A percentile compares a stretch with the other conserved stretches of the same genome.
Evolutionary conservation across 2,888 invertebrate species (phyloP).

Genomic region (Brachypterus glaber): DNA sequence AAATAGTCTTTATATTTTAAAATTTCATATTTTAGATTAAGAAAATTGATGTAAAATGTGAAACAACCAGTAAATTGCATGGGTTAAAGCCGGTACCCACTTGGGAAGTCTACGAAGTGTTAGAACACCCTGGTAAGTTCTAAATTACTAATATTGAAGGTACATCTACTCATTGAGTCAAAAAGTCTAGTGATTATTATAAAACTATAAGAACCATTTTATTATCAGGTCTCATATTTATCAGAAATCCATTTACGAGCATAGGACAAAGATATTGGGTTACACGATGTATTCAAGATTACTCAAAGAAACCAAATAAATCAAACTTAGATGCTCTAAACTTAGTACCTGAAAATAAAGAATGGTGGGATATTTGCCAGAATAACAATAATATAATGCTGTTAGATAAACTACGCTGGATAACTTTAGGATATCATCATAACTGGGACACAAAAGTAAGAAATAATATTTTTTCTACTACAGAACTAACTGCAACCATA

Average conservation of each 20-base stretch:
- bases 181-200: background rate
- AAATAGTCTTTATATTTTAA: too few relatives aligned
- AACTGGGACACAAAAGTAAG: slow-evolving; percentile 92
- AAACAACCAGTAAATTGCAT: slow-evolving; percentile 23
- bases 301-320: slow-evolving; percentile 63
- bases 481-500: too few relatives aligned
- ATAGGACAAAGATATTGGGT: slow-evolving; percentile 79
- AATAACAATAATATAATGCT: slow-evolving; percentile 29
- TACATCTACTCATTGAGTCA: background rate
- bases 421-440: slow-evolving; percentile 94
- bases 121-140: slow-evolving; percentile 48
- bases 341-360: slow-evolving; percentile 36
- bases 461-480: slow-evolving; percentile 24
- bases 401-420: slow-evolving; percentile 71
- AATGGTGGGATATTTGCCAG: slow-evolving; percentile 58
- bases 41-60: slow-evolving; percentile 19
- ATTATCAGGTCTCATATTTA: slow-evolving; percentile 59
- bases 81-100: slow-evolving; percentile 42
- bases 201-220: slow-evolving; percentile 15
- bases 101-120: slow-evolving; percentile 57
- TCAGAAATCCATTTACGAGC: slow-evolving; percentile 73
- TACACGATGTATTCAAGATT: slow-evolving; percentile 63
- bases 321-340: slow-evolving; percentile 54
- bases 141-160: background rate
- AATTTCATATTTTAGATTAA: slow-evolving; percentile 33